phyloP scores from a whole-genome alignment of 2,113 vertebrate genomes.

The Struthidea cinerea region DNA sequence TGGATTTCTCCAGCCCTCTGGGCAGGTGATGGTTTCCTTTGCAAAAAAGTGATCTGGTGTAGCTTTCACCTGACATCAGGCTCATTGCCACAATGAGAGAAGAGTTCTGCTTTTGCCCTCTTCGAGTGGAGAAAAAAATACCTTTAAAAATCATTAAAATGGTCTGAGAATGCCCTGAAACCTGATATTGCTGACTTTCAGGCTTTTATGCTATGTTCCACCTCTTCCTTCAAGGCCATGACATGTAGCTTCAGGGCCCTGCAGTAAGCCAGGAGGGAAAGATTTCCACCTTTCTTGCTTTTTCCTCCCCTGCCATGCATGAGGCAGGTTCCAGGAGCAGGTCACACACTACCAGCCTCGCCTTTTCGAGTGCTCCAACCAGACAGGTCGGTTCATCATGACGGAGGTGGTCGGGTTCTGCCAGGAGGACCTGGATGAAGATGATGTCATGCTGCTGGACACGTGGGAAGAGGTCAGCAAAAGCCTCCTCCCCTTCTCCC shows the following conservation, averaged over 20 bases:
- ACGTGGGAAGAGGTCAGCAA: slow-evolving; percentile 90
- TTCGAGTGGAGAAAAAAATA: not conserved
- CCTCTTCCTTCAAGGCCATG: not conserved
- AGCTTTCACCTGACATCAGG: not conserved
- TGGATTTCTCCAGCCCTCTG: not conserved
- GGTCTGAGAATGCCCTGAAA: not conserved
- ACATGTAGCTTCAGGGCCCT: not conserved
- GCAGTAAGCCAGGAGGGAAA: not conserved
- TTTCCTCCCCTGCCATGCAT: not conserved
- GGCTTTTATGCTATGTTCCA: not conserved
- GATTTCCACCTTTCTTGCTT: not conserved
- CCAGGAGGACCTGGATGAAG: slow-evolving; percentile 88
- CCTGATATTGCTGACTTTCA: not conserved
- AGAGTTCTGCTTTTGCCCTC: not conserved
- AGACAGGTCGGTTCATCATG: slow-evolving; percentile 83
- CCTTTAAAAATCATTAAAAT: not conserved
- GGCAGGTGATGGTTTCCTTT: not conserved
- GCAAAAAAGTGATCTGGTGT: not conserved
- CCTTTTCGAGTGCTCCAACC: slow-evolving; percentile 91
- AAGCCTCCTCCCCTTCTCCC: not conserved
- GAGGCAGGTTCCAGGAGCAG: slow-evolving; percentile 77
- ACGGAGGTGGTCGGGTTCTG: slow-evolving; percentile 81
- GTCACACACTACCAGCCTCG: slow-evolving; percentile 74
- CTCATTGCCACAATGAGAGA: not conserved
- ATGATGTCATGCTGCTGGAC: slow-evolving; percentile 90